Evolutionary conservation across 2,797 vertebrate species (phyloP).

Genomic region (Arremon brunneinucha): DNA sequence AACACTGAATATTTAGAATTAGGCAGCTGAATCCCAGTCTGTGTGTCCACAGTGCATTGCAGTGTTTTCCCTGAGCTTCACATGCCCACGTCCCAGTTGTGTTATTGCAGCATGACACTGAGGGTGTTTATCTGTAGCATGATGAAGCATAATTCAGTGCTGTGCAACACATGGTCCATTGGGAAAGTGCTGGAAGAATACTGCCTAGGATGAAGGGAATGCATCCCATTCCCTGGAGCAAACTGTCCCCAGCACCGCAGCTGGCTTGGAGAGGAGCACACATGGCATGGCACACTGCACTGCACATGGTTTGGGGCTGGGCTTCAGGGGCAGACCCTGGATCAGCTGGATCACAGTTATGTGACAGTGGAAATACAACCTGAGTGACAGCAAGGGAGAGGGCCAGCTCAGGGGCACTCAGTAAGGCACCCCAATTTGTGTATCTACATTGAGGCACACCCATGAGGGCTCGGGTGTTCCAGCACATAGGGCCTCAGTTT

Average conservation of each 20-base stretch:
- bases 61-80: neutral
- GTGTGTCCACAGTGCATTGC: neutral
- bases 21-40: neutral
- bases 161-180: neutral
- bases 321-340: neutral
- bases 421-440: neutral
- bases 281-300: rapidly evolving
- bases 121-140: neutral
- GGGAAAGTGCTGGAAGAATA: neutral
- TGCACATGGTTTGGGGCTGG: rapidly evolving
- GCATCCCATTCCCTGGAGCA: rapidly evolving
- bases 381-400: neutral
- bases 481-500: neutral
- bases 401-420: neutral
- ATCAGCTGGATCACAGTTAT: neutral
- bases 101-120: neutral
- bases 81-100: neutral
- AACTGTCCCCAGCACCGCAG: neutral
- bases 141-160: neutral
- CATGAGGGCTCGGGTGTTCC: rapidly evolving
- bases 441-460: rapidly evolving
- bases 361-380: neutral
- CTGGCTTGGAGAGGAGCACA: neutral
- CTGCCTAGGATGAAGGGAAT: neutral
- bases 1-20: neutral